Evolutionary conservation across 1,140 invertebrate genomes (phyloP).

Genomic region (Drosophila pallidifrons): DNA sequence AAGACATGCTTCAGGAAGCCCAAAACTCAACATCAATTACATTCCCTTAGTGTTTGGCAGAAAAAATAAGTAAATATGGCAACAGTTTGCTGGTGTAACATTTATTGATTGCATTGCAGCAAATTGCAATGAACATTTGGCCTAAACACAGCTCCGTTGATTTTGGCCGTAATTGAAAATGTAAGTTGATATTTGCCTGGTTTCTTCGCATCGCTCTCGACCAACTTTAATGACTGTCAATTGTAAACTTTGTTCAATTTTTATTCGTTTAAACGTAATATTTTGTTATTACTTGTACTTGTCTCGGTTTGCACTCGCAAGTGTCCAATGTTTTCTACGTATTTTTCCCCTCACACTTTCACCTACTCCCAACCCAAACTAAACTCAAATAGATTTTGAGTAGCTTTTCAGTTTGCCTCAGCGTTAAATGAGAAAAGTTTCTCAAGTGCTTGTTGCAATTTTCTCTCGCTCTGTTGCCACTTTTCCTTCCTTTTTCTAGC

Average conservation of each 20-base stretch:
- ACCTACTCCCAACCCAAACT: not conserved
- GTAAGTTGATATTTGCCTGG: conserved; percentile 72
- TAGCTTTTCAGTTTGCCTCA: conserved; percentile 79
- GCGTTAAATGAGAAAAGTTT: conserved; percentile 82
- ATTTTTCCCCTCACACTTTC: conserved; percentile 7
- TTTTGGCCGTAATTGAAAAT: conserved; percentile 64
- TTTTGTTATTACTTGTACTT: conserved; percentile 70
- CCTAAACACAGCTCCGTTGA: conserved; percentile 23
- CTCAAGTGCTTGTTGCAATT: conserved; percentile 78
- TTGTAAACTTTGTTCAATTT: conserved; percentile 57
- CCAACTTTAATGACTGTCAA: conserved; percentile 73
- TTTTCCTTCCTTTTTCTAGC: not conserved
- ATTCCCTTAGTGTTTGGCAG: conserved; percentile 1
- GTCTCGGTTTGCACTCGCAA: conserved; percentile 22
- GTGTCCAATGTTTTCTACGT: conserved; percentile 66
- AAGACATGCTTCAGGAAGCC: conserved; percentile 17
- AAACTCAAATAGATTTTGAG: conserved; percentile 80
- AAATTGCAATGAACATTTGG: conserved; percentile 52
- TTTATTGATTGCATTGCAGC: conserved; percentile 47
- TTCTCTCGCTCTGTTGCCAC: conserved; percentile 48
- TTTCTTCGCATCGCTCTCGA: not conserved
- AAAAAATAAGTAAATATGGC: conserved; percentile 45
- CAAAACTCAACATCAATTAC: conserved; percentile 34
- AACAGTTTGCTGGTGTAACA: conserved; percentile 41
- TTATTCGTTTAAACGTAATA: conserved; percentile 74